Percentiles rank a stretch among this genome's conserved stretches.
phyloP scores from a whole-genome alignment of 2,888 invertebrate species.

The Omphaloscelis lunosa region DNA sequence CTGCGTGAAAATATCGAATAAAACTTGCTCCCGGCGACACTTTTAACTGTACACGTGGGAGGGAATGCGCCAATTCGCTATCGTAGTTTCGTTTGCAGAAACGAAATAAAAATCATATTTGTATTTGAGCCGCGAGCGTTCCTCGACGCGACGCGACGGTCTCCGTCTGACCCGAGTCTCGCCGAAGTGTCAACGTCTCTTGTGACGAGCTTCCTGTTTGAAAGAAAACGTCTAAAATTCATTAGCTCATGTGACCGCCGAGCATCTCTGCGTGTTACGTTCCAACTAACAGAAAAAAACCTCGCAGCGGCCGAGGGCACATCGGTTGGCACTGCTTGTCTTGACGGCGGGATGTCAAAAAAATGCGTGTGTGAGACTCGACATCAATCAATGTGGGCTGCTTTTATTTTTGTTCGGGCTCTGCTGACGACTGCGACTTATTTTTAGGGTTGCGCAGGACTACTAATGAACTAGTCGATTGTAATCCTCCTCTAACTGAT shows the following conservation, averaged over 20 bases:
- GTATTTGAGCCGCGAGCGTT: constrained; percentile 68
- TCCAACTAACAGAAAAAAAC: constrained; percentile 81
- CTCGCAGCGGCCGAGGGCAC: constrained; percentile 71
- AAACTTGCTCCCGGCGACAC: constrained; percentile 81
- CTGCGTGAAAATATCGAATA: constrained; percentile 87
- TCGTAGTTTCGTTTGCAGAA: constrained; percentile 72
- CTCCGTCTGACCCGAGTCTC: constrained; percentile 68
- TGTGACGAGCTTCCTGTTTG: constrained; percentile 80
- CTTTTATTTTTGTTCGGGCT: constrained; percentile 82
- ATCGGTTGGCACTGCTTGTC: constrained; percentile 84
- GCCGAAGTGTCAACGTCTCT: constrained; percentile 69
- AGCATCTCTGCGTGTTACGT: constrained; percentile 71
- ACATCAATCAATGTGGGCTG: constrained; percentile 87
- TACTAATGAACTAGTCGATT: constrained; percentile 66
- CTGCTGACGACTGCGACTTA: constrained; percentile 74
- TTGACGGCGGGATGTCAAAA: constrained; percentile 85
- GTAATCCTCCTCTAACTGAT: constrained; percentile 49
- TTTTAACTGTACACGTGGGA: constrained; percentile 79
- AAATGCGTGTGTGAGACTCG: constrained; percentile 83
- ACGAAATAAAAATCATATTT: constrained; percentile 76
- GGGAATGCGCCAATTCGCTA: constrained; percentile 72
- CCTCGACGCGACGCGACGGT: constrained; percentile 38
- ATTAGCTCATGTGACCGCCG: constrained; percentile 79
- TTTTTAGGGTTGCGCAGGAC: constrained; percentile 70
- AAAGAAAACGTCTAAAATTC: constrained; percentile 78